phyloP scores from a whole-genome alignment of 2,797 vertebrate genomes.

The Buceros bicornis region DNA sequence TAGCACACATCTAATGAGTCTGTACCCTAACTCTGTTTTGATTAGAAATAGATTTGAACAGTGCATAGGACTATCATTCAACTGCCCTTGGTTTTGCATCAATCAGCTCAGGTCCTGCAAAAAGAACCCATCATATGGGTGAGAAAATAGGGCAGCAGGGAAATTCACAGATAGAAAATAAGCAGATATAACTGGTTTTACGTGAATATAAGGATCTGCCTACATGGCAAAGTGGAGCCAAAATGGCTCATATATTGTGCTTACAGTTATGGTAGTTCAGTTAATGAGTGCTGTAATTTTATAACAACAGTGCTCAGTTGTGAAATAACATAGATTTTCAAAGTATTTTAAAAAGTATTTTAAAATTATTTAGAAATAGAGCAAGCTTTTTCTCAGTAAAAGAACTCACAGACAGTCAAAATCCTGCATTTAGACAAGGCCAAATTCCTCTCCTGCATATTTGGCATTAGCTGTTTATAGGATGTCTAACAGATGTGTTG shows the following conservation, averaged over 20 bases:
- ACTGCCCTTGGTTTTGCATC: slow-evolving; percentile 44
- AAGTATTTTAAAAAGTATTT: background rate
- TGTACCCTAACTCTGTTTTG: background rate
- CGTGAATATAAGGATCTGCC: background rate
- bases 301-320: background rate
- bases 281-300: background rate
- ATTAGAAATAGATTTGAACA: slow-evolving; percentile 44
- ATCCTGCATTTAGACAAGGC: background rate
- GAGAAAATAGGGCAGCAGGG: slow-evolving; percentile 41
- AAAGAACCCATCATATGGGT: slow-evolving; percentile 4
- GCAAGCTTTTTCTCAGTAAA: background rate
- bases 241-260: slow-evolving; percentile 1
- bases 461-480: slow-evolving; percentile 7
- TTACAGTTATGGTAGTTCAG: background rate
- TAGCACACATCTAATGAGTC: background rate
- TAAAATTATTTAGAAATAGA: background rate
- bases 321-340: background rate
- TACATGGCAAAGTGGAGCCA: slow-evolving; percentile 31
- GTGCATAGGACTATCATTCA: slow-evolving; percentile 8
- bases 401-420: background rate
- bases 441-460: slow-evolving; percentile 4
- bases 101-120: slow-evolving; percentile 1
- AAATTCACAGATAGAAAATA: slow-evolving; percentile 29
- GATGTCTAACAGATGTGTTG: background rate
- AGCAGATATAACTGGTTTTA: background rate